Percentiles rank a stretch among this genome's conserved stretches.
phyloP scores from a whole-genome alignment of 2,113 vertebrate genomes.

The Hiodon tergisus region DNA sequence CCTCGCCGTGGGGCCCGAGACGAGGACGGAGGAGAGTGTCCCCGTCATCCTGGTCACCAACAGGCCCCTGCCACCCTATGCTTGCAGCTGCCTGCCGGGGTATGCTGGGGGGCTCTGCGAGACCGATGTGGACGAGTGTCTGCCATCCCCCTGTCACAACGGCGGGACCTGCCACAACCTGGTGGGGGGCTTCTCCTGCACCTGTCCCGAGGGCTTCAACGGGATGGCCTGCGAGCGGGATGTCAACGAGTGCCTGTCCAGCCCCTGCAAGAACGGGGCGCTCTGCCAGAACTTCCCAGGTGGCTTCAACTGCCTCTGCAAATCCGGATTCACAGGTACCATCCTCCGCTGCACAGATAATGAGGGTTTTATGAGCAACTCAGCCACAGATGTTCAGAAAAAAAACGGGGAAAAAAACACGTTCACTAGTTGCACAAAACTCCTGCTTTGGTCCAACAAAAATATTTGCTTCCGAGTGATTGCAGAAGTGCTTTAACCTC shows the following conservation, averaged over 20 bases:
- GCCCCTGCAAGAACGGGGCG: slow-evolving; percentile 85
- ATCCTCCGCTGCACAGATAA: slow-evolving; percentile 27
- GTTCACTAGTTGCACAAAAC: slow-evolving; percentile 30
- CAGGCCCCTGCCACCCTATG: slow-evolving; percentile 74
- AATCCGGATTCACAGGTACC: slow-evolving; percentile 88
- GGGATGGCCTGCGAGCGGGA: slow-evolving; percentile 94
- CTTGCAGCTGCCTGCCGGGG: slow-evolving; percentile 84
- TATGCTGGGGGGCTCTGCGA: slow-evolving; percentile 81
- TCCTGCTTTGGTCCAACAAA: slow-evolving; percentile 46
- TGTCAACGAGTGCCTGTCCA: slow-evolving; percentile 87
- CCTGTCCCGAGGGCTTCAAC: slow-evolving; percentile 84
- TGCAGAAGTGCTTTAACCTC: slow-evolving; percentile 51
- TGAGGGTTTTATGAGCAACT: slow-evolving; percentile 36
- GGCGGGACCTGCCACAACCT: slow-evolving; percentile 89
- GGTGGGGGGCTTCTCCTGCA: slow-evolving; percentile 90
- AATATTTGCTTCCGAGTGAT: slow-evolving; percentile 57
- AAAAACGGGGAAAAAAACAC: background rate
- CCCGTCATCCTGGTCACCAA: slow-evolving; percentile 84
- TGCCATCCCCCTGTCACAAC: slow-evolving; percentile 89
- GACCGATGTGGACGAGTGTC: slow-evolving; percentile 83
- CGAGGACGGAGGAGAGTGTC: slow-evolving; percentile 73
- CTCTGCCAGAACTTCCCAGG: slow-evolving; percentile 94
- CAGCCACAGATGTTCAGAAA: slow-evolving; percentile 27
- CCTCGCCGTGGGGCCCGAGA: slow-evolving; percentile 65
- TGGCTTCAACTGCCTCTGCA: slow-evolving; percentile 89